Evolutionary conservation across 1,140 invertebrate species (phyloP), one percentile per base, ranked within the genome.

Genomic region (Dendroctonus valens): DNA sequence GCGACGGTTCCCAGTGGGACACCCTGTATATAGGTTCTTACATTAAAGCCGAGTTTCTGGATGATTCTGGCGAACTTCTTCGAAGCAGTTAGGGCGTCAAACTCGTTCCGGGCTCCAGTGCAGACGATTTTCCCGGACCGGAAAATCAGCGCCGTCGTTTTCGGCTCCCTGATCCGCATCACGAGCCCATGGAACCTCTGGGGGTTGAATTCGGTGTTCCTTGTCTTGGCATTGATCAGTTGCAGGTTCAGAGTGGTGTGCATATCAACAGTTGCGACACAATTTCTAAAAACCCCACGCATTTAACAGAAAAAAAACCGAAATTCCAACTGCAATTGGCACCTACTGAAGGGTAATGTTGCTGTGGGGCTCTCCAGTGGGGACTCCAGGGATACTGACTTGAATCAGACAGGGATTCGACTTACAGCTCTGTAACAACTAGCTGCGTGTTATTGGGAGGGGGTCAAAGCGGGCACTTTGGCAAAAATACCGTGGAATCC

Each of bases 181-280:
- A 99, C 94, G 5, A 99, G 89, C 41, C 97, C 98, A 77, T 96
- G 94, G 84, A 99, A 99, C 75, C 97, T 88, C 55, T 93, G 91
- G 39, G 97, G 98, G 81, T 99, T 99, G 73, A 99, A 99, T 80
- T 99, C 98, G 0, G 97, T 97, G 84, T 98, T 99, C 76, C 98
- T 85, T 7, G 97, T 98, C 72, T 96, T 89, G 39, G 95, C 89
- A 69, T 98, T 98, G 67, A 99, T 99, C 68, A 91, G 89, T 75
- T 91, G 87, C 15, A 97, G 81, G 78, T 95, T 89, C 59, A 98
- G 80, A 79, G 91, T 89, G 77, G 92, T 94, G 37, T 88, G 89
- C 51, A 98, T 81, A 76, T 93, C 95, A 0, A 98, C 94, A 48
- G 96, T 98, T 37, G 95, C 93, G 0, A 99, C 96, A 77, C 98